Percentiles rank a stretch among this genome's conserved stretches.
phyloP scores from a whole-genome alignment of 2,797 vertebrate species.

The Syngnathus acus region DNA sequence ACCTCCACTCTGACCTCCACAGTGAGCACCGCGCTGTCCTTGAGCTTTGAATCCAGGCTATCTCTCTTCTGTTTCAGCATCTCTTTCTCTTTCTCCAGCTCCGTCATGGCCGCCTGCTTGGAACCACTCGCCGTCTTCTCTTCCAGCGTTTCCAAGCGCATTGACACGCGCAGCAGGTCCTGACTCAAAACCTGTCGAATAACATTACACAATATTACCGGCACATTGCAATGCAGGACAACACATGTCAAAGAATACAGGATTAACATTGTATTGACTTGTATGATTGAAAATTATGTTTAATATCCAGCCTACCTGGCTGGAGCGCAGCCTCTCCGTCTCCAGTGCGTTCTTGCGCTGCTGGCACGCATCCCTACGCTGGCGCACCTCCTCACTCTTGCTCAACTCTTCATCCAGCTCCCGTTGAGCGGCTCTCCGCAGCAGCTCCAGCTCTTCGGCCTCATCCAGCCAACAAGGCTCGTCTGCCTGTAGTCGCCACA shows the following conservation, averaged over 20 bases:
- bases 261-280: no score
- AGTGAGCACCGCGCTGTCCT: slow-evolving; percentile 70
- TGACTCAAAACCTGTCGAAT: slow-evolving; percentile 71
- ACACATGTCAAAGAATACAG: no score
- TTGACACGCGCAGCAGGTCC: slow-evolving; percentile 74
- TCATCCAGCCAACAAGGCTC: slow-evolving; percentile 76
- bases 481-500: slow-evolving; percentile 14
- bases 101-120: slow-evolving; percentile 55
- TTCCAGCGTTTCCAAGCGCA: slow-evolving; percentile 72
- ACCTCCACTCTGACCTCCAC: slow-evolving; percentile 67
- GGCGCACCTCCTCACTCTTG: slow-evolving; percentile 76
- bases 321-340: slow-evolving; percentile 77
- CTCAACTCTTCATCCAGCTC: slow-evolving; percentile 80
- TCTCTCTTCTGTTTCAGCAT: slow-evolving; percentile 69
- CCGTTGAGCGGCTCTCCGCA: slow-evolving; percentile 71
- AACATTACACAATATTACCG: background rate
- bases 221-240: background rate
- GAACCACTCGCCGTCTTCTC: slow-evolving; percentile 68
- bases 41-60: slow-evolving; percentile 73
- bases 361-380: slow-evolving; percentile 72
- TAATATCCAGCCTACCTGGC: slow-evolving; percentile 67
- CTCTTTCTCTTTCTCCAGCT: slow-evolving; percentile 70
- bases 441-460: slow-evolving; percentile 79
- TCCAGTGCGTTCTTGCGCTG: slow-evolving; percentile 78
- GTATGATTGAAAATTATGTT: no score